A percentile compares a stretch with the other conserved stretches of the same genome.
Evolutionary conservation across 2,113 vertebrate species (phyloP).

Genomic region (Xiphorhynchus elegans): DNA sequence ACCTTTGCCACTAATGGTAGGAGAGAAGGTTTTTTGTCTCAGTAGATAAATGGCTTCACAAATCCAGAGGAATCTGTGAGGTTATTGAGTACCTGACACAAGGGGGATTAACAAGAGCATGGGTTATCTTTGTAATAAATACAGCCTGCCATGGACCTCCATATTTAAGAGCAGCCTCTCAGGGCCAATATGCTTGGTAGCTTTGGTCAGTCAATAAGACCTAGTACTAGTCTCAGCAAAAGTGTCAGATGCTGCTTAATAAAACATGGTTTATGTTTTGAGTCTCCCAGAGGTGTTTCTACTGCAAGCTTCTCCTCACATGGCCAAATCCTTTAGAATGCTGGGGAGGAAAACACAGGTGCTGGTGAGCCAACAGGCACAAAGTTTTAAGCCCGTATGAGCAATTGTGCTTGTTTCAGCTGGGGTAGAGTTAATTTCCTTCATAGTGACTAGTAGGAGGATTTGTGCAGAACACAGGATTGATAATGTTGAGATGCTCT

Average conservation of each 20-base stretch:
- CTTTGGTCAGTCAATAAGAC: constrained; percentile 52
- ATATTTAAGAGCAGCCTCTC: constrained; percentile 37
- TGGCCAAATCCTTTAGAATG: constrained; percentile 21
- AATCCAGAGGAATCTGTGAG: constrained; percentile 7
- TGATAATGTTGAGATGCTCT: neutral
- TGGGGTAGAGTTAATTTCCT: neutral
- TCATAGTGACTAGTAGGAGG: neutral
- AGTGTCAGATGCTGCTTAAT: constrained; percentile 6
- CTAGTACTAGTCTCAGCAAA: neutral
- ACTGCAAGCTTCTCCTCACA: constrained; percentile 12
- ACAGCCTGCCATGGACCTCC: constrained; percentile 28
- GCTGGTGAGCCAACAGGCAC: neutral
- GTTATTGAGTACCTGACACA: constrained; percentile 28
- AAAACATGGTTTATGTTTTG: constrained; percentile 50
- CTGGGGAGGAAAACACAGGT: neutral
- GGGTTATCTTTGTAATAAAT: constrained; percentile 55
- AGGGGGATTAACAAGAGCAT: constrained; percentile 24
- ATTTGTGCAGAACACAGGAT: neutral
- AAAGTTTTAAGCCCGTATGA: neutral
- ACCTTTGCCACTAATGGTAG: neutral
- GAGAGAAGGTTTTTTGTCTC: neutral
- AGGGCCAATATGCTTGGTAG: constrained; percentile 51
- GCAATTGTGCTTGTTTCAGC: neutral
- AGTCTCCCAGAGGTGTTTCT: constrained; percentile 33
- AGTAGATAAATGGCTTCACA: neutral